These are phyloP conservation scores for Aphidoletes aphidimyza DNA, from an alignment of 2,888 invertebrate genomes.

Conservation along the genomic window DNA sequence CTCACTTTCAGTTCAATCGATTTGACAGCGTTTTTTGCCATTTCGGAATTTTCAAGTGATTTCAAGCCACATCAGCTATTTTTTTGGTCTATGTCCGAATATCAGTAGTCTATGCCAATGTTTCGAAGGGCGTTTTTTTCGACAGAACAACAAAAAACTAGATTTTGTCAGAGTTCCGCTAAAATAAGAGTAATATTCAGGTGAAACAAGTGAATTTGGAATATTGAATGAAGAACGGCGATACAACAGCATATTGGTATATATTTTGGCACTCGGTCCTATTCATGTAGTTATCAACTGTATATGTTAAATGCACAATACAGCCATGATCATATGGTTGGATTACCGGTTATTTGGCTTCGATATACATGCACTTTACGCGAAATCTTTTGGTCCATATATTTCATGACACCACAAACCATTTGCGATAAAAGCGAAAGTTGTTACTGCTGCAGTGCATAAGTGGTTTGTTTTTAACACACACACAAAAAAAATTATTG, in stretches of 20 bases:
- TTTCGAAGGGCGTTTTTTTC: slow-evolving; percentile 2
- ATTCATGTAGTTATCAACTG: not conserved
- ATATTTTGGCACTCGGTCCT: not conserved
- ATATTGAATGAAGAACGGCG: not conserved
- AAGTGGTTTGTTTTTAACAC: not conserved
- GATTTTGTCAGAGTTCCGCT: not conserved
- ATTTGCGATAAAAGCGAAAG: slow-evolving; percentile 31
- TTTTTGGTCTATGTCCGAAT: too few species aligned
- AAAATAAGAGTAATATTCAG: not conserved
- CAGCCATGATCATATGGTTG: slow-evolving; percentile 8
- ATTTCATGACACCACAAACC: not conserved
- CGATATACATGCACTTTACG: slow-evolving; percentile 9
- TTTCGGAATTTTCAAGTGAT: not conserved
- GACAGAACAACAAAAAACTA: not conserved
- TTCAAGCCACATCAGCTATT: too few species aligned
- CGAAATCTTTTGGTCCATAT: not conserved
- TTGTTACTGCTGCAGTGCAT: not conserved
- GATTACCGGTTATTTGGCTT: slow-evolving; percentile 18
- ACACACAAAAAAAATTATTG: too few species aligned
- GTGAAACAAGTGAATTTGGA: not conserved
- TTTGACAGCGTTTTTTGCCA: slow-evolving; percentile 4
- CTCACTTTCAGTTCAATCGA: not conserved
- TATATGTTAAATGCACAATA: not conserved
- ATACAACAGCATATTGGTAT: not conserved
- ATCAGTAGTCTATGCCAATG: not conserved